Base-by-base conservation (phyloP, 2,888 invertebrate species). In the Spisula subtruncata region DNA sequence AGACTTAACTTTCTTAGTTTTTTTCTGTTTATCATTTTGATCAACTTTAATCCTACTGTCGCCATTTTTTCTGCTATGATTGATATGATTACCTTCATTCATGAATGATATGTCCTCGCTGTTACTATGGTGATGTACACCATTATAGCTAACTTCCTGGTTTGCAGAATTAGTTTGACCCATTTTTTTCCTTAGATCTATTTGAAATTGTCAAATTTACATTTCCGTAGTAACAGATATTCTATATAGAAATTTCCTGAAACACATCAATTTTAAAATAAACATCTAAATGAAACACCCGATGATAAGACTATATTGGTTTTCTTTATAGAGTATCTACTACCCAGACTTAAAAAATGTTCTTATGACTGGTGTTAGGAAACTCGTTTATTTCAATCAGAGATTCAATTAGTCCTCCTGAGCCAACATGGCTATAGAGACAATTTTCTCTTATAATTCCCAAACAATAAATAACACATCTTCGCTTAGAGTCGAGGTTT, bases 151-250 rank as follows among this genome's bases (percentile, higher is more conserved):
- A 4, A 14, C n/a, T 35, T 54, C 8, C 8, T 48, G 79, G 56
- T 32, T 85, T 20, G 85, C 32, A 4, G 85, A 80, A 75, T 35
- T 75, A 25, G 80, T 85, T 46, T 85, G 85, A 35, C 85, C 85
- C 85, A 85, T 85, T n/a, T 60, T 85, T 56, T 51, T n/a, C 71
- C 12, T 16, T 46, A 46, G 20, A 81, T 81, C 41, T 41, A 41
- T 41, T 5, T 41, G 8, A 41, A 81, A 35, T 81, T 81, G 75
- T 75, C 32, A 75, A 75, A 14, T 66, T 66, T 25, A 25, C 25
- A 10, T 66, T 25, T n/a, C 60, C 25, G 12, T 66, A 2, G 25
- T 25, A 25, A 66, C 60, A 25, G 25, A 25, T 41, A 41, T 41
- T 41, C 8, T 41, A 41, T 41, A 41, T n/a, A n/a, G n/a, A n/a